phyloP scores from a whole-genome alignment of 2,888 invertebrate genomes.

The Agrilus cyanescens region DNA sequence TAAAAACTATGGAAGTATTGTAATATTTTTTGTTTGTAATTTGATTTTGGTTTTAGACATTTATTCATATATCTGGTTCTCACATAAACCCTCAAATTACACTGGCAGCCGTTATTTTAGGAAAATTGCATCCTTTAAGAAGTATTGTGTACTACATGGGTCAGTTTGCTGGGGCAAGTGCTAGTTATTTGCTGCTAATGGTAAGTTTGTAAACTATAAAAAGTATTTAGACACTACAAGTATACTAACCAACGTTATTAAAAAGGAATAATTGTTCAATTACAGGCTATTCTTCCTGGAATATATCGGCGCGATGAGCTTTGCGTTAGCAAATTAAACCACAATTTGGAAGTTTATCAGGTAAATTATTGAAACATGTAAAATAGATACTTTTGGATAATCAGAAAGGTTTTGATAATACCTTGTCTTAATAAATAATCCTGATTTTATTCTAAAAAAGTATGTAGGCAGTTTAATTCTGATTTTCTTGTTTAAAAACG shows the following conservation, averaged over 20 bases:
- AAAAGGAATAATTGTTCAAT: not conserved
- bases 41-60: constrained; percentile 40
- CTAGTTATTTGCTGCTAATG: constrained; percentile 58
- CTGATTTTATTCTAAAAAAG: no score
- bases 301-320: not conserved
- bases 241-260: no score
- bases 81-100: constrained; percentile 70
- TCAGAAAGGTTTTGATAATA: no score
- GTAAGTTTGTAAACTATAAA: constrained; percentile 28
- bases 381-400: no score
- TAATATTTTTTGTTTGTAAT: constrained; percentile 5
- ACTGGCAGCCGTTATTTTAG: constrained; percentile 52
- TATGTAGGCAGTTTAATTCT: no score
- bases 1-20: constrained; percentile 3
- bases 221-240: no score
- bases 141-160: constrained; percentile 50
- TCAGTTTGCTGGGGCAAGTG: constrained; percentile 53
- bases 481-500: no score
- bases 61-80: constrained; percentile 66
- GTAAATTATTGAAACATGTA: no score
- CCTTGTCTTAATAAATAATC: no score
- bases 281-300: no score
- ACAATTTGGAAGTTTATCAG: no score
- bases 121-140: constrained; percentile 40
- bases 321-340: not conserved